A percentile compares a stretch with the other conserved stretches of the same genome.
Evolutionary conservation across 2,888 invertebrate genomes (phyloP).

Genomic region (Sericinus montela): DNA sequence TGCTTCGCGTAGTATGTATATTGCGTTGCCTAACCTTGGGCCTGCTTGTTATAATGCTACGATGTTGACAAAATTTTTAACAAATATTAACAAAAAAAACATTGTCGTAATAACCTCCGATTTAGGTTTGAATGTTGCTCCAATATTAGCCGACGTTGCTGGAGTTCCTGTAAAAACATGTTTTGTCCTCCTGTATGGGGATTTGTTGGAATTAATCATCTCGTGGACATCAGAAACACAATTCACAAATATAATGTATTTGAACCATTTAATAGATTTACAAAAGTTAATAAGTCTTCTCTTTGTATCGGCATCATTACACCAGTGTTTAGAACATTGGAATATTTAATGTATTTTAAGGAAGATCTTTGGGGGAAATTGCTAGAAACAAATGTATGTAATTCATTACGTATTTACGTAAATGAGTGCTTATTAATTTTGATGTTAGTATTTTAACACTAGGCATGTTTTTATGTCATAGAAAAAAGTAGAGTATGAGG

Average conservation of each 20-base stretch:
- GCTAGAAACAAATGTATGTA: slow-evolving; percentile 52
- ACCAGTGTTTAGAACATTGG: slow-evolving; percentile 74
- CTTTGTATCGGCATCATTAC: slow-evolving; percentile 69
- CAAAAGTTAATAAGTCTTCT: slow-evolving; percentile 68
- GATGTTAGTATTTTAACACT: too few relatives aligned
- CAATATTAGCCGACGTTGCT: slow-evolving; percentile 58
- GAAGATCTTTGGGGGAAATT: slow-evolving; percentile 54
- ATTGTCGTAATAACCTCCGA: slow-evolving; percentile 80
- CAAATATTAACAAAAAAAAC: slow-evolving; percentile 59
- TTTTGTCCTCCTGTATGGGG: slow-evolving; percentile 83
- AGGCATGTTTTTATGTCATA: slow-evolving; percentile 17
- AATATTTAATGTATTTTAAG: slow-evolving; percentile 67
- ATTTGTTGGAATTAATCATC: slow-evolving; percentile 76
- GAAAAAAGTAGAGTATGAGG: slow-evolving; percentile 28
- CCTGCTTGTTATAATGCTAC: slow-evolving; percentile 80
- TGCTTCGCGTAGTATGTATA: slow-evolving; percentile 59
- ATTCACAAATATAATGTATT: slow-evolving; percentile 72
- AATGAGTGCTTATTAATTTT: too few relatives aligned
- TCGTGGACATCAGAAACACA: slow-evolving; percentile 76
- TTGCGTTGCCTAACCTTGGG: slow-evolving; percentile 77
- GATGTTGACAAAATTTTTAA: slow-evolving; percentile 53
- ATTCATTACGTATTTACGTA: background rate
- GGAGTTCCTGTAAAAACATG: slow-evolving; percentile 67
- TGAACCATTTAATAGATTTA: slow-evolving; percentile 69
- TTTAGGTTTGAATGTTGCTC: slow-evolving; percentile 68